phyloP scores from a whole-genome alignment of 2,113 vertebrate species.

The Oplegnathus fasciatus region DNA sequence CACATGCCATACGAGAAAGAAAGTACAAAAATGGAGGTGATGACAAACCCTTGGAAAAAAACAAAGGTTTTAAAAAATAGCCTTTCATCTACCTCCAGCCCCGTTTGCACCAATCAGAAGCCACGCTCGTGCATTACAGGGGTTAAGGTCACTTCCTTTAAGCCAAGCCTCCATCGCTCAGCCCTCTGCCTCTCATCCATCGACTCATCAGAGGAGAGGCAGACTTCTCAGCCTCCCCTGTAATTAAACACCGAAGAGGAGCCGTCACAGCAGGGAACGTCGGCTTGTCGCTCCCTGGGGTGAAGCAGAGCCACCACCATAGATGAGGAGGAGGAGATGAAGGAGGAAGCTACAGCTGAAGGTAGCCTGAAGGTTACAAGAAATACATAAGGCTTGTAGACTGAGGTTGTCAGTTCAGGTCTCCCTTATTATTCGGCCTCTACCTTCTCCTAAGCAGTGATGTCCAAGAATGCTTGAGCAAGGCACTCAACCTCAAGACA shows the following conservation, averaged over 20 bases:
- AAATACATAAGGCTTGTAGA: neutral
- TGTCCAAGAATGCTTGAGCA: neutral
- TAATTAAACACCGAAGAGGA: slow-evolving; percentile 84
- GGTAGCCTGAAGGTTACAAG: slow-evolving; percentile 61
- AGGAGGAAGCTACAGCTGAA: slow-evolving; percentile 50
- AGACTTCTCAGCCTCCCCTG: slow-evolving; percentile 76
- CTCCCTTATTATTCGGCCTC: neutral
- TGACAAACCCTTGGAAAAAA: neutral
- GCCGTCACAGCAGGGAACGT: slow-evolving; percentile 64
- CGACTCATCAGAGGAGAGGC: slow-evolving; percentile 62
- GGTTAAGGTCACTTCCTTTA: slow-evolving; percentile 58
- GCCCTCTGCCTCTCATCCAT: slow-evolving; percentile 57
- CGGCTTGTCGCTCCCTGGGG: slow-evolving; percentile 62
- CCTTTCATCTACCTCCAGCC: slow-evolving; percentile 8
- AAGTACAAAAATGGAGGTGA: neutral
- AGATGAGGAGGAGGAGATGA: slow-evolving; percentile 61
- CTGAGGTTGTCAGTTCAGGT: slow-evolving; percentile 16
- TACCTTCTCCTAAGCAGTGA: neutral
- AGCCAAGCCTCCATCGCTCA: slow-evolving; percentile 17
- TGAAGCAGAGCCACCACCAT: slow-evolving; percentile 62
- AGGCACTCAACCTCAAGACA: neutral
- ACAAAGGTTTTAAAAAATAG: neutral
- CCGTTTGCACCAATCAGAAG: neutral
- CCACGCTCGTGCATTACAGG: neutral
- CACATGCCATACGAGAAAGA: neutral